These are phyloP conservation scores for Psylliodes chrysocephalus DNA, from an alignment of 2,888 invertebrate genomes.

Conservation along the genomic window DNA sequence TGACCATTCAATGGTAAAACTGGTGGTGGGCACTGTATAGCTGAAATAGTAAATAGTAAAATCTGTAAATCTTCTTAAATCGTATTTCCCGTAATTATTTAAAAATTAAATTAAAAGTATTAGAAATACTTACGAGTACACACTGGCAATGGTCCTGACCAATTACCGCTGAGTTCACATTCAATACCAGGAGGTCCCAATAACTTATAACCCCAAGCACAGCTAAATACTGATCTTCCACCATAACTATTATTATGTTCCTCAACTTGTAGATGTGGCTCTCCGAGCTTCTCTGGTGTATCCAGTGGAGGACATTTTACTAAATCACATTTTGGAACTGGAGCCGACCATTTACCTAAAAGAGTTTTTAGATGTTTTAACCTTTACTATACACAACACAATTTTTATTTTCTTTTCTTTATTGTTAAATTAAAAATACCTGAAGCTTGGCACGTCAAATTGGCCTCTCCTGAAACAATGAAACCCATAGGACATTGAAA, in stretches of 20 bases:
- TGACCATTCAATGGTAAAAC: conserved; percentile 78
- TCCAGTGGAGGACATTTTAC: conserved; percentile 81
- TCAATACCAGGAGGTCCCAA: conserved; percentile 81
- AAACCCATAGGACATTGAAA: conserved; percentile 86
- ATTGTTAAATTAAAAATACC: conserved; percentile 66
- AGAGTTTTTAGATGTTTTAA: too few relatives aligned
- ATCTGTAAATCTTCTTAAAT: too few relatives aligned
- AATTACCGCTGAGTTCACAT: conserved; percentile 81
- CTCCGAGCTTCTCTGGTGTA: conserved; percentile 72
- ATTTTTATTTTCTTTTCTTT: neutral
- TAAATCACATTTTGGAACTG: conserved; percentile 78
- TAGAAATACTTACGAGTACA: conserved; percentile 79
- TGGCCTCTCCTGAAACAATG: conserved; percentile 79
- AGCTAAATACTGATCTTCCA: conserved; percentile 82
- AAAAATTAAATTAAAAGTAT: too few relatives aligned
- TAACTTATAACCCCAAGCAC: conserved; percentile 85
- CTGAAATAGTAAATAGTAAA: too few relatives aligned
- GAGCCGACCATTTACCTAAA: conserved; percentile 80
- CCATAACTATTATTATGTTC: conserved; percentile 86
- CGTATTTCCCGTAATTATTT: too few relatives aligned
- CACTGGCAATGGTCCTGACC: conserved; percentile 81
- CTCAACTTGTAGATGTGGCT: conserved; percentile 78
- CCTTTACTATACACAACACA: too few relatives aligned
- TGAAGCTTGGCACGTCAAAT: conserved; percentile 84
- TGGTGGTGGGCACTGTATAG: conserved; percentile 84